A percentile compares a stretch with the other conserved stretches of the same genome.
phyloP scores from a whole-genome alignment of 2,113 vertebrate genomes.

The Bubalus kerabau region DNA sequence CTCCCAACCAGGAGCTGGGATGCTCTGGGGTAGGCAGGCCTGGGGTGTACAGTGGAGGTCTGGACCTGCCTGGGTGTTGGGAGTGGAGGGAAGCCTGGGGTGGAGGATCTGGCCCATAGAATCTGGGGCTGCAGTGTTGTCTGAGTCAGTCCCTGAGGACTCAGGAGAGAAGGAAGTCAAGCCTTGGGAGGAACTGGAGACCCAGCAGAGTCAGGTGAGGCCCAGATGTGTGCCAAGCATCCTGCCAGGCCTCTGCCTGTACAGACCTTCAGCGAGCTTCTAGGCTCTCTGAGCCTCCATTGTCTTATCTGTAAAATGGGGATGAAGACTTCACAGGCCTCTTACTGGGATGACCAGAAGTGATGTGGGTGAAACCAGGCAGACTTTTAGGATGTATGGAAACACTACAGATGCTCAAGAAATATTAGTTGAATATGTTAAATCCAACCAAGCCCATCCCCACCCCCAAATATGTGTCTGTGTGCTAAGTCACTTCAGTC shows the following conservation, averaged over 20 bases:
- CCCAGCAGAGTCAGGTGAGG: neutral
- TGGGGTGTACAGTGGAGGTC: neutral
- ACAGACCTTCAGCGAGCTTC: neutral
- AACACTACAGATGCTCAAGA: neutral
- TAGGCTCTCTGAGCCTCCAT: neutral
- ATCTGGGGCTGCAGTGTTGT: fast-evolving
- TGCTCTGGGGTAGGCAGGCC: neutral
- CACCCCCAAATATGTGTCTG: neutral
- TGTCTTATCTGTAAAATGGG: neutral
- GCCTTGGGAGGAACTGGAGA: neutral
- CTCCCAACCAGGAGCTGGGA: neutral
- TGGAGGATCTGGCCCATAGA: neutral
- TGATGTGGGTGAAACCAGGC: neutral
- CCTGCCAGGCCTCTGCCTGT: fast-evolving
- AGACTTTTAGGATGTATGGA: neutral
- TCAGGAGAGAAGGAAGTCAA: neutral
- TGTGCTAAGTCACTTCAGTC: neutral
- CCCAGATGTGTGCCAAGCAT: neutral
- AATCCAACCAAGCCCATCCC: neutral
- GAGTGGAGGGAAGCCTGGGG: neutral
- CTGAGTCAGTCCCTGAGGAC: neutral
- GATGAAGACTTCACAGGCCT: neutral
- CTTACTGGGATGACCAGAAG: neutral
- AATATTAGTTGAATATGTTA: neutral
- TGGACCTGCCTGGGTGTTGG: neutral